Percentiles rank a stretch among this genome's conserved stretches.
These are phyloP conservation scores for Penelope pileata DNA, from an alignment of 2,113 vertebrate genomes.

Conservation along the genomic window DNA sequence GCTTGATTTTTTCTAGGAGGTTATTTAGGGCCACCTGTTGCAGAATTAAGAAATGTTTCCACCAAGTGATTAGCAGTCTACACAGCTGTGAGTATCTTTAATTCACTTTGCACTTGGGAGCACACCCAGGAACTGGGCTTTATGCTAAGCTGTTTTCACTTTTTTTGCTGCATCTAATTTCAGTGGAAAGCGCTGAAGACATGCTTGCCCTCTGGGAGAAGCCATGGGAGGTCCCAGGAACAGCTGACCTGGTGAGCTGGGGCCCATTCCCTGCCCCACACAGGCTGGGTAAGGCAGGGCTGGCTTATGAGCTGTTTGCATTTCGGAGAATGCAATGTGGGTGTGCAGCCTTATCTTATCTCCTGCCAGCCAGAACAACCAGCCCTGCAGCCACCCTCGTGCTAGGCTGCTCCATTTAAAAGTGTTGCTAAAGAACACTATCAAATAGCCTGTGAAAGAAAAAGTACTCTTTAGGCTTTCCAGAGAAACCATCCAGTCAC, in stretches of 20 bases:
- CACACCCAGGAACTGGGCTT: neutral
- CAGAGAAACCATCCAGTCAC: neutral
- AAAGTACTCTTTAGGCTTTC: neutral
- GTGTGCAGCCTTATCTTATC: neutral
- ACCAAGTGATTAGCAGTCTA: neutral
- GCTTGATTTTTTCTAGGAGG: neutral
- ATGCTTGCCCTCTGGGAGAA: neutral
- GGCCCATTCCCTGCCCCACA: rapidly evolving
- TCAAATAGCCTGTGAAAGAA: neutral
- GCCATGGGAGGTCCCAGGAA: neutral
- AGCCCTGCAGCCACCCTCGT: rapidly evolving
- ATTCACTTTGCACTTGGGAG: neutral
- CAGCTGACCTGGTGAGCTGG: rapidly evolving
- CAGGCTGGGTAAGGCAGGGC: neutral
- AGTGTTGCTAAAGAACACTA: neutral
- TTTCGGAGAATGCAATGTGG: rapidly evolving
- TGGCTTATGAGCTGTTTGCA: rapidly evolving
- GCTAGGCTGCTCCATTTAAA: neutral
- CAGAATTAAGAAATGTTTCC: conserved; percentile 33
- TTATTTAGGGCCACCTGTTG: conserved; percentile 40
- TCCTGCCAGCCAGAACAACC: neutral
- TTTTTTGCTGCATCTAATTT: neutral
- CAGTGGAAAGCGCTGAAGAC: neutral
- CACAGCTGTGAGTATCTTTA: neutral
- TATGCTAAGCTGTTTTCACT: neutral